phyloP scores from a whole-genome alignment of 2,113 vertebrate species.

The Varanus salvator region DNA sequence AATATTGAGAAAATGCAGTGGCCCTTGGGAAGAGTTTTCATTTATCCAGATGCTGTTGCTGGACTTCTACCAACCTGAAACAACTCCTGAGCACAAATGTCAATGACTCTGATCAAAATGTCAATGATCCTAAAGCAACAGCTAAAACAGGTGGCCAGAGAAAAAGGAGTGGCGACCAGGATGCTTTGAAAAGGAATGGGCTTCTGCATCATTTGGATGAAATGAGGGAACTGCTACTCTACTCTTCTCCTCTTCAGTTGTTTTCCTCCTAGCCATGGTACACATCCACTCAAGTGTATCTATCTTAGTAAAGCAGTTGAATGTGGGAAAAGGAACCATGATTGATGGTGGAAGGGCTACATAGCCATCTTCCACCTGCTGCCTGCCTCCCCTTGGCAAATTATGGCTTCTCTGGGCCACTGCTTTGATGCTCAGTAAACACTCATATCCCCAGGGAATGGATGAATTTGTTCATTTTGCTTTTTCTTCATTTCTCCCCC shows the following conservation, averaged over 20 bases:
- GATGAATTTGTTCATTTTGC: no score
- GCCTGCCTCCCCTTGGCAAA: not conserved
- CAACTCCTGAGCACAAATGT: not conserved
- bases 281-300: not conserved
- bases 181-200: not conserved
- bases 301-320: not conserved
- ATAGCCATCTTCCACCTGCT: not conserved
- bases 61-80: not conserved
- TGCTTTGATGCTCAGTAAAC: not conserved
- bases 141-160: not conserved
- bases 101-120: not conserved
- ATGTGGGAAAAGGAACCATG: not conserved
- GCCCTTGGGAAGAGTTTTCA: not conserved
- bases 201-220: not conserved
- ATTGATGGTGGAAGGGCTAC: not conserved
- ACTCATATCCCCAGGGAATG: not conserved
- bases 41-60: conserved; percentile 59
- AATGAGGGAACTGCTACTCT: not conserved
- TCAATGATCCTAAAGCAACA: not conserved
- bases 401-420: not conserved
- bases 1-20: conserved; percentile 55
- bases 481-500: no score
- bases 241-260: not conserved
- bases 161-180: not conserved
- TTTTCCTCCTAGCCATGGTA: not conserved